A percentile compares a stretch with the other conserved stretches of the same genome.
Evolutionary conservation across 2,797 vertebrate genomes (phyloP).

Genomic region (Coendou prehensilis): DNA sequence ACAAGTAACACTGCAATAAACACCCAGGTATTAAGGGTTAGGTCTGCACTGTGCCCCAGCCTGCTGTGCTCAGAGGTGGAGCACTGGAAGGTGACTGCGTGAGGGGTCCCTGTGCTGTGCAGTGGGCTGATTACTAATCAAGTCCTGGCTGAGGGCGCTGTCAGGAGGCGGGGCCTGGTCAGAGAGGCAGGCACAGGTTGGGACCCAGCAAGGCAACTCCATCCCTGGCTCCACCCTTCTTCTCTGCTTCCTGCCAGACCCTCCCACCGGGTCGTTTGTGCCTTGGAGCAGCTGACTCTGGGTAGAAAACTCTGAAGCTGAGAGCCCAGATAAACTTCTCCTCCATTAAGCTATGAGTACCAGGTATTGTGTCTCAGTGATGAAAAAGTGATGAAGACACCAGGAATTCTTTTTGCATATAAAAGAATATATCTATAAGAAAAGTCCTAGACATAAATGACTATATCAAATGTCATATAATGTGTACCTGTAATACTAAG

Average conservation of each 20-base stretch:
- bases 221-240: too few species aligned
- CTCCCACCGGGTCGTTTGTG: not conserved
- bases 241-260: not conserved
- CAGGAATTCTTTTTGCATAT: slow-evolving; percentile 9
- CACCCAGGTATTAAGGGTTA: not conserved
- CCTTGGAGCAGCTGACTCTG: not conserved
- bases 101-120: not conserved
- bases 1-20: not conserved
- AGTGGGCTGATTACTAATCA: too few species aligned
- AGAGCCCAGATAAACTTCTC: not conserved
- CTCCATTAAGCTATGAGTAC: not conserved
- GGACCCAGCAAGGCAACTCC: not conserved
- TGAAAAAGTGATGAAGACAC: not conserved
- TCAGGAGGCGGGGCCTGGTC: not conserved
- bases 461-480: not conserved
- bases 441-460: slow-evolving; percentile 37
- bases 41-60: not conserved
- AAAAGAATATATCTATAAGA: not conserved
- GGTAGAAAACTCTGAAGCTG: not conserved
- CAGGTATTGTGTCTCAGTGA: not conserved
- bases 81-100: not conserved
- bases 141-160: not conserved
- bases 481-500: not conserved
- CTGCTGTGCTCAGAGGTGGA: not conserved
- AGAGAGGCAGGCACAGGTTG: not conserved